Evolutionary conservation across 1,140 invertebrate genomes (phyloP).

Genomic region (Tetranychus urticae): DNA sequence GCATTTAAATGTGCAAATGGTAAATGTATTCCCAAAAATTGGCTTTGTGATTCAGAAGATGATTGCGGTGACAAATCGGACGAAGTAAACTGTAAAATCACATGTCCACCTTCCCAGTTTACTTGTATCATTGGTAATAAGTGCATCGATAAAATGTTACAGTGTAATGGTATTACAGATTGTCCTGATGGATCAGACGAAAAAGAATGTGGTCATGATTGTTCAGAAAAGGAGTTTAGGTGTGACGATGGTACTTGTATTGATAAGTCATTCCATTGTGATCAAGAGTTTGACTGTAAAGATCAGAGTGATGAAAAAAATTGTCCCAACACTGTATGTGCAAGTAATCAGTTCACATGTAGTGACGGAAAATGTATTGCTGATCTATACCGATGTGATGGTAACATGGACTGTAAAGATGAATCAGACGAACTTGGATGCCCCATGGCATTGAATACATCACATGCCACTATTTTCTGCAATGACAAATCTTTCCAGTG

Average conservation of each 20-base stretch:
- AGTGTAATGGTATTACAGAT: not conserved
- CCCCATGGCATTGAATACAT: not conserved
- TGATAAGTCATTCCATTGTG: not conserved
- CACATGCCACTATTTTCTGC: not conserved
- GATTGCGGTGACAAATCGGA: constrained; percentile 18
- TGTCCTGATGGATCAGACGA: not conserved
- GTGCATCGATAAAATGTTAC: not conserved
- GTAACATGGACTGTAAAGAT: not conserved
- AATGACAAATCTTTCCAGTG: not conserved
- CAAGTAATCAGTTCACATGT: constrained; percentile 35
- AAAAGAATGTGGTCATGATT: not conserved
- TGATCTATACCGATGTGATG: not conserved
- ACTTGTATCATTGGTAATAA: not conserved
- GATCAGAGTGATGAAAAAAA: constrained; percentile 17
- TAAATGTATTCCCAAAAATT: not conserved
- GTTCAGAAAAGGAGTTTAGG: constrained; percentile 25
- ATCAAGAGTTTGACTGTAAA: constrained; percentile 13
- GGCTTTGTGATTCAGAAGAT: constrained; percentile 25
- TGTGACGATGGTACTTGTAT: constrained; percentile 25
- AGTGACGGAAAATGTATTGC: constrained; percentile 35
- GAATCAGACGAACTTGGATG: not conserved
- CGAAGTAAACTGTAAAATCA: constrained; percentile 18
- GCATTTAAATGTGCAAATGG: not conserved
- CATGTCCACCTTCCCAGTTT: not conserved
- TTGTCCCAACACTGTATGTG: constrained; percentile 23